Percentiles rank a stretch among this genome's conserved stretches.
Conservation (phyloP, 2,113 vertebrate genomes). For the Cyprinus carpio region DNA sequence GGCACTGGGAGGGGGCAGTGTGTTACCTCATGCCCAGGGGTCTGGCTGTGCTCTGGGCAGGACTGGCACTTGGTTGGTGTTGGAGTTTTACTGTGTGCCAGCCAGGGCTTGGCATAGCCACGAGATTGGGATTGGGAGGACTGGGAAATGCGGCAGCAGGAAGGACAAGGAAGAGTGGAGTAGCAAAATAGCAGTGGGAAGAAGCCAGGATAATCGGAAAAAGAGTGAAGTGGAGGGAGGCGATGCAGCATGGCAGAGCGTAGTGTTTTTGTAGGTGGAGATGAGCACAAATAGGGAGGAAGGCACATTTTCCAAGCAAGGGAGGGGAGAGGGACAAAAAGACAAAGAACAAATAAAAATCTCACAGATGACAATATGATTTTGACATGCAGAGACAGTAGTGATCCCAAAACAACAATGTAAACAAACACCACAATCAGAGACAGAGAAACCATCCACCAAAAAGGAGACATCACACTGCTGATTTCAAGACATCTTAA, state of each 20-base stretch:
- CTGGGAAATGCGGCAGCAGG: slow-evolving; percentile 77
- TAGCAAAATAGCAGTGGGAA: slow-evolving; percentile 27
- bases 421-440: slow-evolving; percentile 45
- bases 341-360: slow-evolving; percentile 67
- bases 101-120: slow-evolving; percentile 99
- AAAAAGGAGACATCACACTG: slow-evolving; percentile 11
- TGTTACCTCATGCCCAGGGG: slow-evolving; percentile 79
- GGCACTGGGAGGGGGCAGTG: slow-evolving; percentile 57
- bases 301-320: slow-evolving; percentile 53
- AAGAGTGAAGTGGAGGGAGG: slow-evolving; percentile 8
- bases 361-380: slow-evolving; percentile 71
- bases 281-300: slow-evolving; percentile 36
- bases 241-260: slow-evolving; percentile 6
- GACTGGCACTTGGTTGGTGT: slow-evolving; percentile 89
- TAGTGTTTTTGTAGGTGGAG: slow-evolving; percentile 27
- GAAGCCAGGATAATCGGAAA: slow-evolving; percentile 33
- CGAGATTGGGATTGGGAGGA: slow-evolving; percentile 91
- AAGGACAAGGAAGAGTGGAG: slow-evolving; percentile 47
- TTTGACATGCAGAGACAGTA: slow-evolving; percentile 66
- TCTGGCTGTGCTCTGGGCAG: slow-evolving; percentile 82
- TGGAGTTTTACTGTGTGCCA: slow-evolving; percentile 97
- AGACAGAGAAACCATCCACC: slow-evolving; percentile 43
- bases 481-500: neutral
- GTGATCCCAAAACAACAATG: slow-evolving; percentile 44
- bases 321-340: slow-evolving; percentile 63